Base-by-base conservation (phyloP, 2,797 vertebrate species). In the Cottoperca gobio region DNA sequence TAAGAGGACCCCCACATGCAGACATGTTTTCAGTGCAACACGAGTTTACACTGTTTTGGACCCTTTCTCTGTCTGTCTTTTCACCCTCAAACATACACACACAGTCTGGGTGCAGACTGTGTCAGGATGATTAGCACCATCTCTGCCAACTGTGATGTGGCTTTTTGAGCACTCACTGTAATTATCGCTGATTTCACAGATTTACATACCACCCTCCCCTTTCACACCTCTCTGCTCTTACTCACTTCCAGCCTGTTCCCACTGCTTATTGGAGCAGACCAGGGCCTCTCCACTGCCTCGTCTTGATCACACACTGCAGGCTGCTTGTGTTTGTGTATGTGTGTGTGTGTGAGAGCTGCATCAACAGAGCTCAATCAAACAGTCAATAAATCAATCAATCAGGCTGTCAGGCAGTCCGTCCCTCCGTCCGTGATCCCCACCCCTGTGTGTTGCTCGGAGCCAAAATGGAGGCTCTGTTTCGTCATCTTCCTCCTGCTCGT, bases 131-230 rank as follows among this genome's bases (percentile, higher is more conserved):
- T 94, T 93, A 93, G 91, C 92, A 88, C 91, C 89, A 80, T 92
- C 88, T 91, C 91, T 93, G 91, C 92, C 89, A 93, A 93, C 91
- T 92, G 91, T 92, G 93, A 93, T 93, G 91, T 90, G 93, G 93
- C 91, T 93, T 94, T 94, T 93, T 93, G 91, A 93, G 92, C 89
- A 81, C 90, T 92, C 88, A 68, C 91, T 92, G 93, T 94, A 93
- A 94, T 94, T 94, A 94, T 92, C 91, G 82, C 93, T 92, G 92
- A 94, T 93, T 93, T 94, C 92, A 92, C 93, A 92, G 84, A 94
- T 94, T 93, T 94, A 87, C 92, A 93, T 92, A 82, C 80, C 85
- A 43, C 91, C 90, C 89, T 76, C 91, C 87, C 81, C 86, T 83
- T 77, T 78, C 85, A 82, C 93, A 89, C 91, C 89, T 90, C 90